phyloP scores from a whole-genome alignment of 2,797 vertebrate species.

The Oreochromis mossambicus region DNA sequence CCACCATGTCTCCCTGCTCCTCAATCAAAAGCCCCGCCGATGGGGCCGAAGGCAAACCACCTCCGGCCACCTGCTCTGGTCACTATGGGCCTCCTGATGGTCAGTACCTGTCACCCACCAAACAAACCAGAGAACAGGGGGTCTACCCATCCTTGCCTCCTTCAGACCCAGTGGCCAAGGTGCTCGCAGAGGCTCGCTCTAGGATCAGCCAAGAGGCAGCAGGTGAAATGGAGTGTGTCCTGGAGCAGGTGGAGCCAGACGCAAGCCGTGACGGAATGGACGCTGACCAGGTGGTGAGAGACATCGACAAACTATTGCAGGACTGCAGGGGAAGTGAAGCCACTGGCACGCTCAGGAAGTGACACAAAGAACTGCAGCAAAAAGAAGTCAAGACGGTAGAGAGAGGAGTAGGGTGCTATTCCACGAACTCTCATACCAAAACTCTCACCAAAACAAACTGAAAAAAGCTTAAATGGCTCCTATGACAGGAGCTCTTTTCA shows the following conservation, averaged over 20 bases:
- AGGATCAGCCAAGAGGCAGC: conserved; percentile 89
- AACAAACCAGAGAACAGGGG: conserved; percentile 87
- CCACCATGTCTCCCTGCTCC: conserved; percentile 86
- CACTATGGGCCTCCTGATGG: conserved; percentile 89
- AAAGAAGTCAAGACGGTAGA: conserved; percentile 21
- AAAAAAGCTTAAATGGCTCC: conserved; percentile 53
- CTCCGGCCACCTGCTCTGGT: conserved; percentile 76
- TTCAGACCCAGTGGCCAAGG: conserved; percentile 93
- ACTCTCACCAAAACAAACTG: conserved; percentile 69
- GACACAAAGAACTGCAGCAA: conserved; percentile 53
- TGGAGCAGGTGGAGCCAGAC: conserved; percentile 83
- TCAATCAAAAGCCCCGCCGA: conserved; percentile 91
- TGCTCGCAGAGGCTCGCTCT: conserved; percentile 91
- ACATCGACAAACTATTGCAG: conserved; percentile 99
- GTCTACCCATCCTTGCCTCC: conserved; percentile 78
- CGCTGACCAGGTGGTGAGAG: conserved; percentile 94
- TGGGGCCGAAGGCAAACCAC: conserved; percentile 88
- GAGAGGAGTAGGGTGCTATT: conserved; percentile 52
- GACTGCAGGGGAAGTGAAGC: conserved; percentile 96
- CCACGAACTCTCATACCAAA: conserved; percentile 58
- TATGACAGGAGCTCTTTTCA: conserved; percentile 48
- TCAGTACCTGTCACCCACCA: conserved; percentile 92
- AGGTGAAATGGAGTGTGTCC: conserved; percentile 86
- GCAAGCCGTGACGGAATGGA: conserved; percentile 87
- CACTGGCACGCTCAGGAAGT: conserved; percentile 89